phyloP scores from a whole-genome alignment of 2,113 vertebrate genomes.

The Ancistrus triradiatus region DNA sequence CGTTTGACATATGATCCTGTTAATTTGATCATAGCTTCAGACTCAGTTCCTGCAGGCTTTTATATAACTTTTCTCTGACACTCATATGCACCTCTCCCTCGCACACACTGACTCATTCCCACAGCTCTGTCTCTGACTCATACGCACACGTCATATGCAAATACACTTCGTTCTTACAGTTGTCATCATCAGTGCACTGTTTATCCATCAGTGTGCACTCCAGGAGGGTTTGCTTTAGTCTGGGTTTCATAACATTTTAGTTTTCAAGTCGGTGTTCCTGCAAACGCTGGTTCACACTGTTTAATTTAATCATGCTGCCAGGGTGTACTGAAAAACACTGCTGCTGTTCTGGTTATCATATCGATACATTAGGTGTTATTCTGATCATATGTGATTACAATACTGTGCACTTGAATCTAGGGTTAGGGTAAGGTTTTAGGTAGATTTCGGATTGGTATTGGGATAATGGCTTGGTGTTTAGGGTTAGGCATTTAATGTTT shows the following conservation, averaged over 20 bases:
- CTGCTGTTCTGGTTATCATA: too few species aligned
- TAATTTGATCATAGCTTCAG: too few species aligned
- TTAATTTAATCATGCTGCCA: too few species aligned
- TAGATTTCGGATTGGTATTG: too few species aligned
- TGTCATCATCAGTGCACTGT: neutral
- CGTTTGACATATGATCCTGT: constrained; percentile 14
- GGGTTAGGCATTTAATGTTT: too few species aligned
- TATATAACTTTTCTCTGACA: constrained; percentile 8
- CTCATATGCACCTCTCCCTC: constrained; percentile 1
- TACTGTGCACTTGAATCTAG: too few species aligned
- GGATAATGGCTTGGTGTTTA: too few species aligned
- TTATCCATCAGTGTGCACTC: constrained; percentile 1
- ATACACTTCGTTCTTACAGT: neutral
- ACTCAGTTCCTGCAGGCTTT: constrained; percentile 9
- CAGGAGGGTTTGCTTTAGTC: neutral
- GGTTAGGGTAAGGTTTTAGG: too few species aligned
- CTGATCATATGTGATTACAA: too few species aligned
- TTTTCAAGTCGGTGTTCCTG: neutral
- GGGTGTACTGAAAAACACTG: too few species aligned
- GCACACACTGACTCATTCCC: neutral
- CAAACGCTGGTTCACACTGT: too few species aligned
- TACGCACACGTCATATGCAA: neutral
- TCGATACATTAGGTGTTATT: too few species aligned
- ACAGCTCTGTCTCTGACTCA: constrained; percentile 14
- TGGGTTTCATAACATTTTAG: neutral